Conservation (phyloP, 2,113 vertebrate genomes). For the Urocolius indicus region DNA sequence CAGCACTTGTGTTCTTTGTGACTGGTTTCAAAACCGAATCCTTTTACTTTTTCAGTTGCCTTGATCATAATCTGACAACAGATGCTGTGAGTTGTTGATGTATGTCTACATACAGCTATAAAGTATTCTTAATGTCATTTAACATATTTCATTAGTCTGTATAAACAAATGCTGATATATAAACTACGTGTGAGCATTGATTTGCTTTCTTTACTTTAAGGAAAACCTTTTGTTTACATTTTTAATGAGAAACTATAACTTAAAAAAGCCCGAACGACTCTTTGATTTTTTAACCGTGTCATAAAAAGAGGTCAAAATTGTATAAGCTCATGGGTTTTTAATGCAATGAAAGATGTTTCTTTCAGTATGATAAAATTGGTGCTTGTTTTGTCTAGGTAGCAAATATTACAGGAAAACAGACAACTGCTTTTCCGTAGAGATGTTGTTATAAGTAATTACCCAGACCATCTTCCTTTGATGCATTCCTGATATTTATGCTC, state of each 20-base stretch:
- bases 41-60: not conserved
- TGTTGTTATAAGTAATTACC: not conserved
- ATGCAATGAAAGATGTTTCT: not conserved
- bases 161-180: not conserved
- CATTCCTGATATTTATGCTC: conserved; percentile 10
- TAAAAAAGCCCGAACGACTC: not conserved
- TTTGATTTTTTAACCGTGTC: not conserved
- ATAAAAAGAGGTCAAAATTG: not conserved
- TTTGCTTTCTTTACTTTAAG: not conserved
- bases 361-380: not conserved
- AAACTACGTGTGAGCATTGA: not conserved
- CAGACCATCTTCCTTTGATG: not conserved
- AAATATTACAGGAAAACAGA: not conserved
- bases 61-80: not conserved
- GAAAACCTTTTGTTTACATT: not conserved
- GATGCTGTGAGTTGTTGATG: not conserved
- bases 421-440: not conserved
- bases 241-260: not conserved
- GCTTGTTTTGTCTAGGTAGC: not conserved
- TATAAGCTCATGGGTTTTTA: not conserved
- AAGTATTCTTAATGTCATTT: not conserved
- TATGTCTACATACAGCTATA: not conserved
- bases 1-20: not conserved
- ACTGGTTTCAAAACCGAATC: not conserved
- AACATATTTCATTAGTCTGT: not conserved